Evolutionary conservation across 2,797 vertebrate genomes (phyloP), one percentile per base, ranked within the genome.

Genomic region (Peromyscus eremicus): DNA sequence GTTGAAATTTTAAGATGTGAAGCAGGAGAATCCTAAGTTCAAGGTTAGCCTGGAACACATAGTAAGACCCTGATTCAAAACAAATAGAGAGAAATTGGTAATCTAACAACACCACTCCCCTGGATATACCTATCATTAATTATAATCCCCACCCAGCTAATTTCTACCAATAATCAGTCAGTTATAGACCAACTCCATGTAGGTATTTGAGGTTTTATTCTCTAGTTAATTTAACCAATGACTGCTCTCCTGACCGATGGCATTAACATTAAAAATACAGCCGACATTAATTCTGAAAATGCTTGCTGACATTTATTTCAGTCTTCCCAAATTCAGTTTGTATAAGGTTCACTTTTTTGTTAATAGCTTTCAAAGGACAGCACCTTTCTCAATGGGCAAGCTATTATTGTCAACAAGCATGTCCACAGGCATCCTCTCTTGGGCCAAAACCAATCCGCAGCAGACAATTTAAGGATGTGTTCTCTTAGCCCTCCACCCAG

Each of bases 291-390:
- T 90, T 83, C 21, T 70, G 68, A 91, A 62, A 91, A 95, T 89
- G 52, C 82, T 90, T 70, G 46, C 57, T 83, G 55, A 55, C 6
- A 62, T 84, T 76, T 89, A 27, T 60, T 94, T 29, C 87, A 7
- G 77, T 84, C 75, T 94, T 94, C 49, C 49, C 43, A 93, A 71
- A n/a, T 91, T 37, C 17, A 82, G 88, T 88, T 88, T 76, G 46
- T 79, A 66, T 82, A 49, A 13, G 6, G 16, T 68, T 91, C 92
- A 46, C 62, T 81, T 70, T 81, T 92, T 91, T 32, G 71, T 40
- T 94, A 89, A 80, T 25, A 89, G 16, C 68, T 87, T 92, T 96
- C 76, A 89, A 89, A 88, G 93, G 84, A 80, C 3, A 92, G 6
- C 34, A 77, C 34, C 13, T 37, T 83, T 83, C 52, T 94, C 6